Conservation (phyloP, 2,888 invertebrate species). For the Mythimna loreyi region DNA sequence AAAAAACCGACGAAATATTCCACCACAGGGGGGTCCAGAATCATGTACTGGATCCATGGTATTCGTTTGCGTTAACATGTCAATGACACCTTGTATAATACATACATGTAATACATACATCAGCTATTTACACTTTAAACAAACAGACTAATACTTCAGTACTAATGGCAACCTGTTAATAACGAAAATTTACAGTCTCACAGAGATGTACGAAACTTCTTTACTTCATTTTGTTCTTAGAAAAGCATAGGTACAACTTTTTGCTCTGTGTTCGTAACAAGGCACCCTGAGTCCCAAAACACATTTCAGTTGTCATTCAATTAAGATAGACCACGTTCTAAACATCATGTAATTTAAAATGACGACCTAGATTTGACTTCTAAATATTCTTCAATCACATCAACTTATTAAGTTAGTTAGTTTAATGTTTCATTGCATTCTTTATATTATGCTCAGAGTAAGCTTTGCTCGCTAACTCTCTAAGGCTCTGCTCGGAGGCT, state of each 20-base stretch:
- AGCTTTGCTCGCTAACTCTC: slow-evolving; percentile 81
- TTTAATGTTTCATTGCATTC: slow-evolving; percentile 29
- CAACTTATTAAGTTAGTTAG: neutral
- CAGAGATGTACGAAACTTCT: no score
- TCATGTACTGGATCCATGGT: no score
- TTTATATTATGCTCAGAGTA: slow-evolving; percentile 78
- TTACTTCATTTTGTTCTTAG: no score
- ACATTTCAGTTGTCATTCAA: neutral
- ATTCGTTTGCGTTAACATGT: no score
- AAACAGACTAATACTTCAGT: neutral
- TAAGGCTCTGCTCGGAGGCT: slow-evolving; percentile 84
- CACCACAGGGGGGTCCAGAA: no score
- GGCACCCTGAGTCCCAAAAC: neutral
- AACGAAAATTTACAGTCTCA: no score
- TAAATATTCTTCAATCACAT: neutral
- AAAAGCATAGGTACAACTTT: neutral
- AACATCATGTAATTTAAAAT: neutral
- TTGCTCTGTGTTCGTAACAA: neutral
- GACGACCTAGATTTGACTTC: neutral
- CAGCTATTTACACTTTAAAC: slow-evolving; percentile 1
- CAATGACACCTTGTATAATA: no score
- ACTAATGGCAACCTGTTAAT: no score
- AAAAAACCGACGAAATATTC: no score
- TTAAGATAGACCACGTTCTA: neutral
- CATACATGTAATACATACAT: no score